Percentiles rank a stretch among this genome's conserved stretches.
These are phyloP conservation scores for Diplolepis rosae DNA, from an alignment of 2,888 invertebrate species.

Conservation along the genomic window DNA sequence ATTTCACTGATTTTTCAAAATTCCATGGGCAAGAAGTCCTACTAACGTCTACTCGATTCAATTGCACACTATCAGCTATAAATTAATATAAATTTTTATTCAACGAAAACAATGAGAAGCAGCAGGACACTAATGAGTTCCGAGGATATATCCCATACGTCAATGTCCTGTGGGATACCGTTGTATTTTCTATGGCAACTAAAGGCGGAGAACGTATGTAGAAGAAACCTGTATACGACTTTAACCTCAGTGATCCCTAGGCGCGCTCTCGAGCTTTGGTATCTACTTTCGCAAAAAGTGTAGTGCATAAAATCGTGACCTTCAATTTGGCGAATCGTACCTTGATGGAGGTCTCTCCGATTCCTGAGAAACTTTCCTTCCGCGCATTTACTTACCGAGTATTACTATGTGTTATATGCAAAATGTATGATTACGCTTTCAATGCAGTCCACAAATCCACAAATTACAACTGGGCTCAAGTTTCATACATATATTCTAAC, in stretches of 20 bases:
- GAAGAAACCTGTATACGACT: slow-evolving; percentile 29
- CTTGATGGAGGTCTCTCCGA: slow-evolving; percentile 16
- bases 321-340: slow-evolving; percentile 31
- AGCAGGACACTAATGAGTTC: slow-evolving; percentile 31
- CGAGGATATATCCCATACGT: slow-evolving; percentile 29
- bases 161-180: slow-evolving; percentile 31
- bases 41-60: slow-evolving; percentile 12
- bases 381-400: neutral
- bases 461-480: no score
- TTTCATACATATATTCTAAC: no score
- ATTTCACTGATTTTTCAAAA: slow-evolving; percentile 17
- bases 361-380: slow-evolving; percentile 30
- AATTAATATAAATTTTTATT: slow-evolving; percentile 25
- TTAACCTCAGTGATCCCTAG: slow-evolving; percentile 31
- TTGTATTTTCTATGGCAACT: slow-evolving; percentile 32
- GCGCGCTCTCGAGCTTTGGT: slow-evolving; percentile 12
- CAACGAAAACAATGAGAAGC: slow-evolving; percentile 27
- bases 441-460: no score
- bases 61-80: slow-evolving; percentile 27
- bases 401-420: slow-evolving; percentile 20
- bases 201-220: slow-evolving; percentile 27
- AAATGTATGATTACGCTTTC: slow-evolving; percentile 15
- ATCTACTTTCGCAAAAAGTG: slow-evolving; percentile 32
- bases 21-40: slow-evolving; percentile 17
- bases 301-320: slow-evolving; percentile 30